Conservation (phyloP, 2,797 vertebrate species). For the Hydrocynus forskahlii region DNA sequence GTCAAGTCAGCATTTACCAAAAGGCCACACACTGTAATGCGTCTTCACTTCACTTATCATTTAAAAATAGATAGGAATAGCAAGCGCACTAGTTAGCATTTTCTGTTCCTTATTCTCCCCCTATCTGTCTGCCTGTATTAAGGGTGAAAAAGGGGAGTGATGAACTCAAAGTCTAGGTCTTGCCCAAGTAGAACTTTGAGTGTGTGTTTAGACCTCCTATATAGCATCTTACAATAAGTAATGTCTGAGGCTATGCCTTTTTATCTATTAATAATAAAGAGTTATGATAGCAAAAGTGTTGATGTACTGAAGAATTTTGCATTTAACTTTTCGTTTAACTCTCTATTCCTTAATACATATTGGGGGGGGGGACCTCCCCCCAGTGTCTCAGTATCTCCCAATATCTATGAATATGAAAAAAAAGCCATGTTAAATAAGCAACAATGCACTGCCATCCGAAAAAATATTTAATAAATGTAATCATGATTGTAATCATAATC, state of each 20-base stretch:
- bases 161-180: not conserved
- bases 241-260: not conserved
- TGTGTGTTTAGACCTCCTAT: not conserved
- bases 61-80: conserved; percentile 13
- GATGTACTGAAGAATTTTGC: no score
- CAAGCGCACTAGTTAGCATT: conserved; percentile 11
- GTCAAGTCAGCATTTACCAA: not conserved
- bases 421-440: no score
- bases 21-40: not conserved
- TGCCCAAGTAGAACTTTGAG: not conserved
- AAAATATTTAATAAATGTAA: no score
- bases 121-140: not conserved
- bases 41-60: not conserved
- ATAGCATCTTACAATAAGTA: not conserved
- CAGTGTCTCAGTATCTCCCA: no score
- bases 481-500: no score
- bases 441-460: no score
- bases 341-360: no score
- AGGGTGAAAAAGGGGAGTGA: not conserved
- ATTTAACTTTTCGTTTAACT: no score
- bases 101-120: conserved; percentile 40
- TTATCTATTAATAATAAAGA: not conserved
- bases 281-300: no score
- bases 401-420: no score
- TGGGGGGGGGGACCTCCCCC: no score